Evolutionary conservation across 2,113 vertebrate genomes (phyloP).

Genomic region (Perccottus glenii): DNA sequence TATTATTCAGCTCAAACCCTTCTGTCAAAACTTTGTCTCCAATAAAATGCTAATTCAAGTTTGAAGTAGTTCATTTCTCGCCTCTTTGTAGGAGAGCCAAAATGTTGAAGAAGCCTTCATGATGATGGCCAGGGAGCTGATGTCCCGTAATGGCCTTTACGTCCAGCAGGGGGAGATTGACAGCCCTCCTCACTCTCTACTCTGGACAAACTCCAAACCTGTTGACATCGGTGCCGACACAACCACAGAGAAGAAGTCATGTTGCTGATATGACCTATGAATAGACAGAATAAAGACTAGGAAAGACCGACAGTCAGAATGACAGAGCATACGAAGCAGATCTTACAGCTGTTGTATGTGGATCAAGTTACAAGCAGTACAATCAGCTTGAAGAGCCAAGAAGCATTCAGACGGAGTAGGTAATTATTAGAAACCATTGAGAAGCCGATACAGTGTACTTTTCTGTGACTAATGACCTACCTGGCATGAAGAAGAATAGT

Average conservation of each 20-base stretch:
- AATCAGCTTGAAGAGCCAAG: not conserved
- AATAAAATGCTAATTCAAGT: not conserved
- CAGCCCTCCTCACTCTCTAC: slow-evolving; percentile 29
- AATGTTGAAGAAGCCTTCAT: slow-evolving; percentile 73
- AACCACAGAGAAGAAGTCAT: slow-evolving; percentile 60
- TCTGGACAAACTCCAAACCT: slow-evolving; percentile 58
- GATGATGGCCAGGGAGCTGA: slow-evolving; percentile 73
- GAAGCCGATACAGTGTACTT: slow-evolving; percentile 5
- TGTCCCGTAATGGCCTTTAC: slow-evolving; percentile 64
- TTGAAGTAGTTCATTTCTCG: not conserved
- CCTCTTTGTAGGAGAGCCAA: slow-evolving; percentile 56
- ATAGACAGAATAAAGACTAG: not conserved
- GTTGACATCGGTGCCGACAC: slow-evolving; percentile 29
- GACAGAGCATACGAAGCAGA: not conserved
- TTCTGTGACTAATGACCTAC: slow-evolving; percentile 1
- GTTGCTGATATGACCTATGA: slow-evolving; percentile 51
- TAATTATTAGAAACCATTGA: slow-evolving; percentile 21
- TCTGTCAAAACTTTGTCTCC: not conserved
- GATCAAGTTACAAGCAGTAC: not conserved
- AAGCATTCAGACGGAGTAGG: not conserved
- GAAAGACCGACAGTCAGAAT: not conserved
- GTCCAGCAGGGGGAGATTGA: slow-evolving; percentile 40
- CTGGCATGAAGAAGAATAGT: not conserved
- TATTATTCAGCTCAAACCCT: too few species aligned
- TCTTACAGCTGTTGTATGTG: not conserved